Conservation (phyloP, 2,113 vertebrate genomes). For the Boulengeromyrus knoepffleri region DNA sequence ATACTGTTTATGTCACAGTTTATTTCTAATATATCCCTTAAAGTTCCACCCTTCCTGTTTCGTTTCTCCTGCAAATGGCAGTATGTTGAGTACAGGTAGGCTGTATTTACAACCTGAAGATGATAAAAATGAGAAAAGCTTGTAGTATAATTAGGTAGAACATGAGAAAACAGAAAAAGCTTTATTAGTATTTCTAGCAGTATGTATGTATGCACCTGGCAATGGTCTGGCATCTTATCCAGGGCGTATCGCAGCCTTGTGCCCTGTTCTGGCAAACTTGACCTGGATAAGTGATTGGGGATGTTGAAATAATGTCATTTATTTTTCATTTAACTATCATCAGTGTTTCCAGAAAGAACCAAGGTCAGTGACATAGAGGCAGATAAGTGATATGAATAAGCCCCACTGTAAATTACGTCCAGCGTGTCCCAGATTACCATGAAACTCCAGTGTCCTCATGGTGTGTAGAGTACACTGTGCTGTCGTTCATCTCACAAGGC, state of each 20-base stretch:
- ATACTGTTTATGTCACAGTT: not conserved
- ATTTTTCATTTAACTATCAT: not conserved
- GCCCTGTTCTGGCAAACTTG: not conserved
- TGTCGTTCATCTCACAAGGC: not conserved
- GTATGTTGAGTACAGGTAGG: not conserved
- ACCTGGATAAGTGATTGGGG: not conserved
- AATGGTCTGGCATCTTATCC: not conserved
- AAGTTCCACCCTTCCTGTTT: not conserved
- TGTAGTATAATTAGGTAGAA: not conserved
- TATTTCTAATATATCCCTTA: not conserved
- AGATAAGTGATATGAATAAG: not conserved
- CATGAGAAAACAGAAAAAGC: not conserved
- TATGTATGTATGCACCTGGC: not conserved
- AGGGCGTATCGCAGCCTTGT: not conserved
- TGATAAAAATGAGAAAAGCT: not conserved
- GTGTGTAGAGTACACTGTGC: not conserved
- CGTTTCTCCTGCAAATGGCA: not conserved
- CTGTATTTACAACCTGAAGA: not conserved
- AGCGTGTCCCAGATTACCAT: not conserved
- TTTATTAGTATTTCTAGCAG: not conserved
- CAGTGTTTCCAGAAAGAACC: not conserved
- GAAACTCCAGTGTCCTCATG: not conserved
- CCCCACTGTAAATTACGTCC: not conserved
- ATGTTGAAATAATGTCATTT: not conserved
- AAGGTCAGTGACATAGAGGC: not conserved